phyloP scores from a whole-genome alignment of 1,140 invertebrate species.

The Nasonia longicornis region DNA sequence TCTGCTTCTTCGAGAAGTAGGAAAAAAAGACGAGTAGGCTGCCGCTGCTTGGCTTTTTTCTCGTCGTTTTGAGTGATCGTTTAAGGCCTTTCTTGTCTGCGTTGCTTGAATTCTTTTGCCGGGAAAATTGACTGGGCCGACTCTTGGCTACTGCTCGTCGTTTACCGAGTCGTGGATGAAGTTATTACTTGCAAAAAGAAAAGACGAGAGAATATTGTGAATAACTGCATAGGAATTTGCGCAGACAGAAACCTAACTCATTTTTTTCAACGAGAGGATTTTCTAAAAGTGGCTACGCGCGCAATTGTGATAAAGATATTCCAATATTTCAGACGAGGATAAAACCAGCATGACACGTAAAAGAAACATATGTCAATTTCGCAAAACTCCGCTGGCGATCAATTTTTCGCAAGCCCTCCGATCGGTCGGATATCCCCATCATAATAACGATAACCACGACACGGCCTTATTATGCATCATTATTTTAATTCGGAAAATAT shows the following conservation, averaged over 20 bases:
- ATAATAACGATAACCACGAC: slow-evolving; percentile 35
- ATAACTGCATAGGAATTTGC: background rate
- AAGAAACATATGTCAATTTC: slow-evolving; percentile 30
- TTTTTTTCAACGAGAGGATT: background rate
- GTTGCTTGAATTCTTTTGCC: slow-evolving; percentile 13
- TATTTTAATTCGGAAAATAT: slow-evolving; percentile 46
- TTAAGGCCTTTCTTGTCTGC: slow-evolving; percentile 27
- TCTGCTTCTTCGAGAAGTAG: background rate
- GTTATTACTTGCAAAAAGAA: slow-evolving; percentile 1
- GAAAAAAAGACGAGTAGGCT: background rate
- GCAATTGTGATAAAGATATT: background rate
- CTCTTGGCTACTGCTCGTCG: background rate
- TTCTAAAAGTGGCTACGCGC: background rate
- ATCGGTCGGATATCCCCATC: background rate
- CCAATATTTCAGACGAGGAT: background rate
- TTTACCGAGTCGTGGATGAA: background rate
- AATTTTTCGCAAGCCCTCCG: slow-evolving; percentile 11
- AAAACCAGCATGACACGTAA: too few relatives aligned
- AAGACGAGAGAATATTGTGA: background rate
- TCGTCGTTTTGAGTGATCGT: slow-evolving; percentile 16
- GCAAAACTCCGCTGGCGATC: background rate
- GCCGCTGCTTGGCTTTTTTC: slow-evolving; percentile 3
- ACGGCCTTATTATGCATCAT: slow-evolving; percentile 43
- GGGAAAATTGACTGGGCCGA: background rate
- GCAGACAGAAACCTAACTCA: background rate